A percentile compares a stretch with the other conserved stretches of the same genome.
Conservation (phyloP, 2,797 vertebrate genomes). For the Varecia variegata region DNA sequence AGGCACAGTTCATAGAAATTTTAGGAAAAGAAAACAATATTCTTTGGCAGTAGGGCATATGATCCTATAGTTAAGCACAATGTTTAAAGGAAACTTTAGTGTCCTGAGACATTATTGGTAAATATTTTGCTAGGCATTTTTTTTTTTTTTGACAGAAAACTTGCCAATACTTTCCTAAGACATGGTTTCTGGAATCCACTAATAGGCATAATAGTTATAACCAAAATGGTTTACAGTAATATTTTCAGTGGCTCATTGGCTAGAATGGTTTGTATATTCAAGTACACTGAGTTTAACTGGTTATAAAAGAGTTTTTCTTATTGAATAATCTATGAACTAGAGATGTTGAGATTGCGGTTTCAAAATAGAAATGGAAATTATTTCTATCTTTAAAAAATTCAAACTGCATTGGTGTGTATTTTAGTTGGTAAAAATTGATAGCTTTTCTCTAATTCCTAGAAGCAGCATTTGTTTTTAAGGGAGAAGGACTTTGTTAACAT, state of each 20-base stretch:
- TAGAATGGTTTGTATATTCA: conserved; percentile 8
- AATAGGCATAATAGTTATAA: neutral
- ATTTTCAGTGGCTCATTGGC: neutral
- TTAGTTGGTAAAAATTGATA: neutral
- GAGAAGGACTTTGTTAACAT: neutral
- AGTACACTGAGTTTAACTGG: neutral
- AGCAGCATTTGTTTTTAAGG: neutral
- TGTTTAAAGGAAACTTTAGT: neutral
- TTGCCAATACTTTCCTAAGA: neutral
- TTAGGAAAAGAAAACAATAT: neutral
- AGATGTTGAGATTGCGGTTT: neutral
- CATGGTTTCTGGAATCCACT: neutral
- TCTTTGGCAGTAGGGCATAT: neutral
- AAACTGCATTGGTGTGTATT: neutral
- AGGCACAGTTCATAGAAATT: neutral
- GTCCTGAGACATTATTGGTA: neutral
- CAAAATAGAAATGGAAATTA: neutral
- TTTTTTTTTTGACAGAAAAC: neutral
- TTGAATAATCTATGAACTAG: neutral
- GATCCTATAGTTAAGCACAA: neutral
- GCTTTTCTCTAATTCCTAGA: neutral
- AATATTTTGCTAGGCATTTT: neutral
- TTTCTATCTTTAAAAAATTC: neutral
- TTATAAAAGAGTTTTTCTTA: neutral
- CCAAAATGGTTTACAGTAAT: neutral